A percentile compares a stretch with the other conserved stretches of the same genome.
These are phyloP conservation scores for Cerastis rubricosa DNA, from an alignment of 2,888 invertebrate genomes.

Conservation along the genomic window DNA sequence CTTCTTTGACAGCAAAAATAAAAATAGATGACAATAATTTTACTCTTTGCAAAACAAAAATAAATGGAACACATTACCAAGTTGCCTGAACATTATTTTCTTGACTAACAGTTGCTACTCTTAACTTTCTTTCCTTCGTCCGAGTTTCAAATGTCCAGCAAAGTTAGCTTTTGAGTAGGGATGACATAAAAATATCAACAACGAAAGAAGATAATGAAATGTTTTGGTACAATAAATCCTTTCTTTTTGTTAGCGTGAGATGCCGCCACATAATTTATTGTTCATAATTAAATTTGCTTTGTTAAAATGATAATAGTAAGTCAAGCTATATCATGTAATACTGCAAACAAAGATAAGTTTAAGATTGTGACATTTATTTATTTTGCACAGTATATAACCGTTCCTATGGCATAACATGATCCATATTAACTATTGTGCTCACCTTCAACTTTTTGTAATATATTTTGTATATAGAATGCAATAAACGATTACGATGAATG, in stretches of 20 bases:
- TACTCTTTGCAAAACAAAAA: constrained; percentile 6
- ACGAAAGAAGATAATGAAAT: constrained; percentile 27
- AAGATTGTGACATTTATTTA: too few relatives aligned
- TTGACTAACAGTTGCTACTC: constrained; percentile 16
- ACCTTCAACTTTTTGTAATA: too few relatives aligned
- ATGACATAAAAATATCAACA: constrained; percentile 45
- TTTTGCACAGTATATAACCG: too few relatives aligned
- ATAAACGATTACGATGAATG: too few relatives aligned
- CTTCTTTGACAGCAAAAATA: not conserved
- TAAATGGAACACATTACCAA: constrained; percentile 37
- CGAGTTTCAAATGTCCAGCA: constrained; percentile 48
- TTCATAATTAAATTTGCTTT: constrained; percentile 8
- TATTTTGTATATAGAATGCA: too few relatives aligned
- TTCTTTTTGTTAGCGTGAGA: constrained; percentile 12
- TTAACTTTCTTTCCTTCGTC: constrained; percentile 38
- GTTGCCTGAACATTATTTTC: constrained; percentile 30
- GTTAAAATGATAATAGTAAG: not conserved
- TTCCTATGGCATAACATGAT: too few relatives aligned
- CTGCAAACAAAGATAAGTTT: constrained; percentile 4
- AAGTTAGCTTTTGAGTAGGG: constrained; percentile 56
- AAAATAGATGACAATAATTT: not conserved
- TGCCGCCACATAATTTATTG: not conserved
- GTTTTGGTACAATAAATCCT: constrained; percentile 20
- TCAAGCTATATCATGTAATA: not conserved
- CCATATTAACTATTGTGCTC: too few relatives aligned